Base-by-base conservation (phyloP, 2,113 vertebrate genomes). In the Thymallus thymallus region DNA sequence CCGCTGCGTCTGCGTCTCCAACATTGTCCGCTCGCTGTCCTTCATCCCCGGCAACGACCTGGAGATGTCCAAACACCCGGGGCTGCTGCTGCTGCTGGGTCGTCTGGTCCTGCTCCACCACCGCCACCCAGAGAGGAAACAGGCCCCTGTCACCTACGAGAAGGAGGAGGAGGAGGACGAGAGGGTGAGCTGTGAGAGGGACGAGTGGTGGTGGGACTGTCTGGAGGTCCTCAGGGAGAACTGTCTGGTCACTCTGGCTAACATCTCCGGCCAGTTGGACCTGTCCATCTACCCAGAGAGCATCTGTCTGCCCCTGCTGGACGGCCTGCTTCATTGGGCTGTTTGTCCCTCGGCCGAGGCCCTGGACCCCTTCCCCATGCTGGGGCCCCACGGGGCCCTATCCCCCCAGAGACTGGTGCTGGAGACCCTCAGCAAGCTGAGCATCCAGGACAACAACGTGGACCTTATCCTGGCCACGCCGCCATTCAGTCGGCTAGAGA, bases 151-250 rank as follows among this genome's bases (percentile, higher is more conserved):
- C 71, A 99, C 97, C 72, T 99, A 98, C 0, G 97, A 98, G 90
- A 98, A 98, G 72, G 98, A 99, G 88, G 97, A 98, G 46, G 97
- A 98, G 68, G 95, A 96, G 81, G 98, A 98, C 75, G 96, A 96
- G 82, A 96, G 95, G 35, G 94, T 96, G 90, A 95, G 95, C 91
- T 96, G 96, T 78, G 95, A 96, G 93, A 93, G 95, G 69, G 96
- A 96, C 63, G 97, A 98, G 89, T 99, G 98, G 98, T 99, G 97
- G 97, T 99, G 97, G 97, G 97, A 99, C 94, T 99, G 97, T 92
- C 94, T 99, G 75, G 97, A 98, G 91, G 94, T 95, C 88, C 89
- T 99, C 81, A 91, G 97, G 68, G 98, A 99, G 88, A 99, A 99
- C 84, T 96, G 96, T 23, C 89, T 99, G 92, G 98, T 99, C 85